Evolutionary conservation across 2,888 invertebrate genomes (phyloP).

Genomic region (Phortica okadai): DNA sequence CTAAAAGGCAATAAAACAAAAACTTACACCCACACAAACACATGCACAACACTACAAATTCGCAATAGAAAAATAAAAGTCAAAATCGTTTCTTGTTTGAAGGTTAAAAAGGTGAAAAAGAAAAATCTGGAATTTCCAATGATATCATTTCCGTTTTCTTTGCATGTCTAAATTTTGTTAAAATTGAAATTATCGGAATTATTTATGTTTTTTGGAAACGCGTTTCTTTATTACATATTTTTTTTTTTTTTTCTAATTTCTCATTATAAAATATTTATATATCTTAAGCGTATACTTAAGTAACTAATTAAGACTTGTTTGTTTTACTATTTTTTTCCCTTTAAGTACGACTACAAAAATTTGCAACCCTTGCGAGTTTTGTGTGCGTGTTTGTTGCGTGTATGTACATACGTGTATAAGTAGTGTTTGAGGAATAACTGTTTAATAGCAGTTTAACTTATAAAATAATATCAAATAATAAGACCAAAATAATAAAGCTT

Average conservation of each 20-base stretch:
- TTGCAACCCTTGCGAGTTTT: constrained; percentile 45
- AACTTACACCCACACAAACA: constrained; percentile 35
- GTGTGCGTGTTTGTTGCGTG: constrained; percentile 40
- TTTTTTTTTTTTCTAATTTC: constrained; percentile 46
- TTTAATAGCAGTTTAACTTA: constrained; percentile 38
- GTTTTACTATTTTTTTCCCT: constrained; percentile 37
- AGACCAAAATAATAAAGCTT: not conserved
- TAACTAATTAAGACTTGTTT: constrained; percentile 35
- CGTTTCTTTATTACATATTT: constrained; percentile 47
- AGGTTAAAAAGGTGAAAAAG: constrained; percentile 54
- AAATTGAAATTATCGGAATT: constrained; percentile 39
- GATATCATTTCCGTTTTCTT: constrained; percentile 36
- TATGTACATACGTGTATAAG: constrained; percentile 48
- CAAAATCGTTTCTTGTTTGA: constrained; percentile 39
- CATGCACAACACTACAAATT: constrained; percentile 18
- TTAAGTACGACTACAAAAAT: constrained; percentile 46
- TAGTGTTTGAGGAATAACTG: constrained; percentile 56
- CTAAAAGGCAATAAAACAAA: constrained; percentile 44
- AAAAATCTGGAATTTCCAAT: constrained; percentile 17
- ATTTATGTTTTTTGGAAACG: constrained; percentile 47
- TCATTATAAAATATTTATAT: constrained; percentile 58
- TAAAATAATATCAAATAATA: constrained; percentile 29
- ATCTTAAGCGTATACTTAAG: constrained; percentile 73
- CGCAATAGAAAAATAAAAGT: constrained; percentile 54
- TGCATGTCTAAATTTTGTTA: constrained; percentile 34